Percentiles rank a stretch among this genome's conserved stretches.
Conservation (phyloP, 2,797 vertebrate species). For the Ara ararauna region DNA sequence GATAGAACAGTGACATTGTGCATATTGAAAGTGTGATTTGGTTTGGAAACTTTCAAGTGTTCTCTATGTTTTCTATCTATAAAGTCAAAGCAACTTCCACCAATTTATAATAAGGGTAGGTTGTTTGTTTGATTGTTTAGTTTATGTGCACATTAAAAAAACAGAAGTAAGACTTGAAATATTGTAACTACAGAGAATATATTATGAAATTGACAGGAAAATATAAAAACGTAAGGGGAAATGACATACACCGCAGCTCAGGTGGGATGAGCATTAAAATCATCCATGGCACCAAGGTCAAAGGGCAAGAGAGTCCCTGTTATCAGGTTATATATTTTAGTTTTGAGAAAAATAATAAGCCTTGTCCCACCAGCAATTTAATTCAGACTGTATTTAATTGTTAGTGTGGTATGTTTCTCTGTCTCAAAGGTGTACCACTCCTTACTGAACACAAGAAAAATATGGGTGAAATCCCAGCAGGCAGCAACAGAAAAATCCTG, state of each 20-base stretch:
- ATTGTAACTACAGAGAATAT: background rate
- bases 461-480: background rate
- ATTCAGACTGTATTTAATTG: background rate
- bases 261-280: background rate
- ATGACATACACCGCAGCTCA: rapidly evolving
- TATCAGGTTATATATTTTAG: background rate
- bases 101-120: background rate
- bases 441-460: background rate
- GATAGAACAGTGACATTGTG: background rate
- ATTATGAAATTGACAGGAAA: background rate
- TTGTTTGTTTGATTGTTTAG: background rate
- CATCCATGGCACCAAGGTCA: background rate
- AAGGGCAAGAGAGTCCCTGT: background rate
- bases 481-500: background rate
- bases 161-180: background rate
- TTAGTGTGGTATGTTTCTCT: background rate
- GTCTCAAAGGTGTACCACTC: background rate
- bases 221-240: background rate
- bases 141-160: background rate
- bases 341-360: background rate
- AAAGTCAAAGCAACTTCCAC: background rate
- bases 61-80: background rate
- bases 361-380: background rate
- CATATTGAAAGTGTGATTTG: background rate
- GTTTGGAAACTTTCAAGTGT: constrained; percentile 36